Percentiles rank a stretch among this genome's conserved stretches.
These are phyloP conservation scores for Tipula confusa DNA, from an alignment of 2,888 invertebrate species.

Conservation along the genomic window DNA sequence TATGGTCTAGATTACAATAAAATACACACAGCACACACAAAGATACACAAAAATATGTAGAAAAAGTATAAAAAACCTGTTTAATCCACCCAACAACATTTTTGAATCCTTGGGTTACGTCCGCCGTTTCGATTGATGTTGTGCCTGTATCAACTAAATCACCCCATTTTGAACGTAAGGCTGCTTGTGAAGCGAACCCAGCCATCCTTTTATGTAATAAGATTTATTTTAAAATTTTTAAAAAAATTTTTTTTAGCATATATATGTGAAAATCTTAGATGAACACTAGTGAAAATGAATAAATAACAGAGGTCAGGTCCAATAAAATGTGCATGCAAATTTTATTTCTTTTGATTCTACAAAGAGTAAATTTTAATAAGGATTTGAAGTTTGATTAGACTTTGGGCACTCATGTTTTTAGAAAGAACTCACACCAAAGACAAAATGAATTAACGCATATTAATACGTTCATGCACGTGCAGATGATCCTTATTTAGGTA, in stretches of 20 bases:
- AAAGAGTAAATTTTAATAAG: too few species aligned
- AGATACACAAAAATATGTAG: conserved; percentile 31
- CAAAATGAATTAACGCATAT: neutral
- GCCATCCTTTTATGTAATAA: conserved; percentile 61
- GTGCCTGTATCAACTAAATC: conserved; percentile 67
- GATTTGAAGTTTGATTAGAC: too few species aligned
- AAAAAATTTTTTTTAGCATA: neutral
- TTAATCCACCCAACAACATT: conserved; percentile 79
- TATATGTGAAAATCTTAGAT: neutral
- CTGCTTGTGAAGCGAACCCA: conserved; percentile 66
- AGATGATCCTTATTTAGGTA: too few species aligned
- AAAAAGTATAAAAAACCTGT: conserved; percentile 54
- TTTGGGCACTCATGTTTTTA: neutral
- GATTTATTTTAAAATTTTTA: neutral
- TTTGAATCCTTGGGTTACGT: conserved; percentile 67
- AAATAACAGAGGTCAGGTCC: neutral
- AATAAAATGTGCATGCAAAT: neutral
- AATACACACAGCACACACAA: conserved; percentile 16
- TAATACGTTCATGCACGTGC: too few species aligned
- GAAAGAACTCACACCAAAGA: neutral
- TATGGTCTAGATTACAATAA: neutral
- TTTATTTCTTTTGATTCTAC: neutral
- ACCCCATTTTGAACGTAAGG: conserved; percentile 67
- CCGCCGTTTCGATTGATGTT: conserved; percentile 59
- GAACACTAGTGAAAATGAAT: too few species aligned